Conservation (phyloP, 2,113 vertebrate species). For the Danionella cerebrum region DNA sequence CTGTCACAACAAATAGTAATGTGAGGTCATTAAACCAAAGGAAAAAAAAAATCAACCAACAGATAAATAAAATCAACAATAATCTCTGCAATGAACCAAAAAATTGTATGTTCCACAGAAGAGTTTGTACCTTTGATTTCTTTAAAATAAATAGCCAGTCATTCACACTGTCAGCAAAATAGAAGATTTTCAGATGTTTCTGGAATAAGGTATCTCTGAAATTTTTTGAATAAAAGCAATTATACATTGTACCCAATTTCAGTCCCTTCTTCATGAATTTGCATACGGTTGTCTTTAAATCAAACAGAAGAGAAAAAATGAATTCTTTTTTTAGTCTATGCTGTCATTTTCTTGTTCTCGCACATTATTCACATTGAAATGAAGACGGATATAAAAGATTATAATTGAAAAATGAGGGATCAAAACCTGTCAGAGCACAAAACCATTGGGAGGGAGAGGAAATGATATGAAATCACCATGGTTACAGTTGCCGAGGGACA, state of each 20-base stretch:
- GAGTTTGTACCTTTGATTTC: conserved; percentile 35
- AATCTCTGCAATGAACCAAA: conserved; percentile 65
- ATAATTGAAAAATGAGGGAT: conserved; percentile 42
- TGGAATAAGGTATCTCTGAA: conserved; percentile 59
- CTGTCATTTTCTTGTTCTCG: neutral
- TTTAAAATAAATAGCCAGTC: conserved; percentile 75
- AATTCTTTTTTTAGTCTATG: neutral
- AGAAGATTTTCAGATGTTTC: conserved; percentile 63
- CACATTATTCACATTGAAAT: neutral
- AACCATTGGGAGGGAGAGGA: conserved; percentile 18
- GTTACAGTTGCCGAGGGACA: conserved; percentile 85
- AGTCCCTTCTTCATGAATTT: conserved; percentile 57
- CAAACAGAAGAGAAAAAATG: conserved; percentile 51
- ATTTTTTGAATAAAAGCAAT: neutral
- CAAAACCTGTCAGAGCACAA: conserved; percentile 14
- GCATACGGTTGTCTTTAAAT: conserved; percentile 54
- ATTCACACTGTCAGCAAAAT: conserved; percentile 59
- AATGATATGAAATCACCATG: conserved; percentile 68
- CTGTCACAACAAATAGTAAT: conserved; percentile 97
- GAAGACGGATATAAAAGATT: conserved; percentile 2
- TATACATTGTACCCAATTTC: too few relatives aligned
- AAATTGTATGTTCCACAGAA: conserved; percentile 62
- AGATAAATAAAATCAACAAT: conserved; percentile 81
- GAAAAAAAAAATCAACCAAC: conserved; percentile 66
- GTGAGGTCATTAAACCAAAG: conserved; percentile 82